Conservation (phyloP, 1,140 invertebrate species). For the Pissodes strobi region DNA sequence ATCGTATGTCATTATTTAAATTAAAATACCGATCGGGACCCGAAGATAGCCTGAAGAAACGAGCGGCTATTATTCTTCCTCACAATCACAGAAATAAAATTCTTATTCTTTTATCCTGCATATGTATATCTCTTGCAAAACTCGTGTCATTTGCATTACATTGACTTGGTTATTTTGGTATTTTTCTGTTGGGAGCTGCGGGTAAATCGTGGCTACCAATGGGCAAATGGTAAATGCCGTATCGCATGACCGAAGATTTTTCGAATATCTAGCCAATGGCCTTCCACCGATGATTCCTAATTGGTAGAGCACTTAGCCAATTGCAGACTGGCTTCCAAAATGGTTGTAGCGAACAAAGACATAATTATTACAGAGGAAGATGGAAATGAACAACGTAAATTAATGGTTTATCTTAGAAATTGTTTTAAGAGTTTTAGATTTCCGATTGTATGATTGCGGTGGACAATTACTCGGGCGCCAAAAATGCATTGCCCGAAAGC, state of each 20-base stretch:
- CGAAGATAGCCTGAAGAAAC: background rate
- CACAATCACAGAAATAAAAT: slow-evolving; percentile 1
- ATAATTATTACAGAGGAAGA: too few relatives aligned
- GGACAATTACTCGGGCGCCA: too few relatives aligned
- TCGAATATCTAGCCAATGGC: background rate
- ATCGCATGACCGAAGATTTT: slow-evolving; percentile 6
- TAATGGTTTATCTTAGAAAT: too few relatives aligned
- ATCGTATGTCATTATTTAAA: slow-evolving; percentile 5
- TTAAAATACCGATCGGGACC: slow-evolving; percentile 5
- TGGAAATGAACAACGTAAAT: too few relatives aligned
- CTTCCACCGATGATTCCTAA: background rate
- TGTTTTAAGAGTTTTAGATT: too few relatives aligned
- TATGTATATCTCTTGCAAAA: background rate
- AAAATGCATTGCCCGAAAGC: too few relatives aligned
- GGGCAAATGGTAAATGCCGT: slow-evolving; percentile 7
- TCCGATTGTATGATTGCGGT: too few relatives aligned
- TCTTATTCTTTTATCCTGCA: background rate
- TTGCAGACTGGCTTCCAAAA: background rate
- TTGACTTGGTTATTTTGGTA: too few relatives aligned
- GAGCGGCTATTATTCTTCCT: slow-evolving; percentile 2
- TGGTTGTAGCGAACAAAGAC: too few relatives aligned
- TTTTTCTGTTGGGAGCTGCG: too few relatives aligned
- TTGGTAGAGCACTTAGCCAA: slow-evolving; percentile 2
- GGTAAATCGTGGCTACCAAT: slow-evolving; percentile 6
- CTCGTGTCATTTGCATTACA: slow-evolving; percentile 1